Evolutionary conservation across 1,140 invertebrate genomes (phyloP).

Genomic region (Procambarus clarkii): DNA sequence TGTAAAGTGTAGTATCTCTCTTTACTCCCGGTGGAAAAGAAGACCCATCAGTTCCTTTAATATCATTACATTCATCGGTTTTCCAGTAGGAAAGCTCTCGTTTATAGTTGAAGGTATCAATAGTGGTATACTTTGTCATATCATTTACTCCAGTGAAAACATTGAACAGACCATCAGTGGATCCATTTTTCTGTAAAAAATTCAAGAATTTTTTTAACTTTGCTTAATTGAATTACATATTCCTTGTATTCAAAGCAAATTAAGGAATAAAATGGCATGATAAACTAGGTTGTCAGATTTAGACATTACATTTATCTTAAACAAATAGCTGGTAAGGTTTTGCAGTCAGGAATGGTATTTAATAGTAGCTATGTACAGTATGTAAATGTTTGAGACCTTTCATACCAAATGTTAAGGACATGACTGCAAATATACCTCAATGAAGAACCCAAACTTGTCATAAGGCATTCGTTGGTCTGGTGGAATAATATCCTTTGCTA

Average conservation of each 20-base stretch:
- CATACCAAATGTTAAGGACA: no score
- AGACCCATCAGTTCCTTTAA: constrained; percentile 90
- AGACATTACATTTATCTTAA: background rate
- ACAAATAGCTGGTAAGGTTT: background rate
- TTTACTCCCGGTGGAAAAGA: constrained; percentile 91
- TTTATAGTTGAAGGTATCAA: constrained; percentile 84
- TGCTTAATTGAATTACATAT: no score
- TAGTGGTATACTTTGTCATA: constrained; percentile 85
- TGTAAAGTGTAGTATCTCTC: constrained; percentile 83
- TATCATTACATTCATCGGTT: constrained; percentile 85
- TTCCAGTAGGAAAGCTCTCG: constrained; percentile 85
- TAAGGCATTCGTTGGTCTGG: constrained; percentile 93
- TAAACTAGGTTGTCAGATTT: no score
- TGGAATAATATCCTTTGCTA: constrained; percentile 91
- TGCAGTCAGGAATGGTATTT: no score
- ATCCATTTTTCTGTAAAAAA: constrained; percentile 82
- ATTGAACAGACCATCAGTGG: constrained; percentile 85
- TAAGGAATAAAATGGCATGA: no score
- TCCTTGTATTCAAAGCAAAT: no score
- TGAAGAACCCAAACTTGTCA: constrained; percentile 92
- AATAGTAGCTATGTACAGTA: no score
- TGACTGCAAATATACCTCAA: constrained; percentile 80
- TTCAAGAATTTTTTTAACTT: no score
- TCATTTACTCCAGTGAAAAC: constrained; percentile 84
- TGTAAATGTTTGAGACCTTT: no score